Evolutionary conservation across 1,140 invertebrate genomes (phyloP).

Genomic region (Pseudomyrmex dendroicus): DNA sequence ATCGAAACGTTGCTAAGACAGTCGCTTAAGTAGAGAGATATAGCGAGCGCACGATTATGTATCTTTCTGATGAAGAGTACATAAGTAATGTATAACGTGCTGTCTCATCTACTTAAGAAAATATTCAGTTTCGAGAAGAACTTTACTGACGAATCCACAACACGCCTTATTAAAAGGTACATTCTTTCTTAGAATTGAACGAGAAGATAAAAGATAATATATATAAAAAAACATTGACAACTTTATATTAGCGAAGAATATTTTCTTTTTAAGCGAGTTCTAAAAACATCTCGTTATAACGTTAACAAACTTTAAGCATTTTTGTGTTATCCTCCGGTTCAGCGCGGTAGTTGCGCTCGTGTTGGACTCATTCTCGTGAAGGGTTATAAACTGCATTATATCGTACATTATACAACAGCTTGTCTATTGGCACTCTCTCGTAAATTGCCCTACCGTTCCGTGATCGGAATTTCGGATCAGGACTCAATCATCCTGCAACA

Average conservation of each 20-base stretch:
- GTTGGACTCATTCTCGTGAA: slow-evolving; percentile 27
- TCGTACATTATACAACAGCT: slow-evolving; percentile 55
- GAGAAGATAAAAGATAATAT: not conserved
- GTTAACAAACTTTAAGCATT: slow-evolving; percentile 4
- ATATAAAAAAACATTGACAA: not conserved
- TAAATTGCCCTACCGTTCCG: slow-evolving; percentile 41
- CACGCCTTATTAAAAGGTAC: not conserved
- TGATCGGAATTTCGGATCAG: slow-evolving; percentile 43
- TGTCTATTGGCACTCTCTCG: slow-evolving; percentile 40
- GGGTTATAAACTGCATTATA: slow-evolving; percentile 41
- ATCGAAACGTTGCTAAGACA: slow-evolving; percentile 36
- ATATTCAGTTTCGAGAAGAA: slow-evolving; percentile 5
- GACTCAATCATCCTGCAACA: slow-evolving; percentile 19
- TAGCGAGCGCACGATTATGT: slow-evolving; percentile 18
- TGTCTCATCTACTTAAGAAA: slow-evolving; percentile 11
- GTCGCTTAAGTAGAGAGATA: slow-evolving; percentile 9
- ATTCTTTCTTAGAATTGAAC: not conserved
- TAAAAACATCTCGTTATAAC: not conserved
- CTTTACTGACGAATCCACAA: not conserved
- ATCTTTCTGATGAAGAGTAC: slow-evolving; percentile 39
- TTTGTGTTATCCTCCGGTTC: not conserved
- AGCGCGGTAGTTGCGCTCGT: slow-evolving; percentile 3
- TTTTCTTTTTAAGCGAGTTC: not conserved
- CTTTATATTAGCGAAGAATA: slow-evolving; percentile 4
- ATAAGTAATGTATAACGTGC: slow-evolving; percentile 20